Evolutionary conservation across 1,140 invertebrate species (phyloP), one percentile per base, ranked within the genome.

Genomic region (Cydia pomonella): DNA sequence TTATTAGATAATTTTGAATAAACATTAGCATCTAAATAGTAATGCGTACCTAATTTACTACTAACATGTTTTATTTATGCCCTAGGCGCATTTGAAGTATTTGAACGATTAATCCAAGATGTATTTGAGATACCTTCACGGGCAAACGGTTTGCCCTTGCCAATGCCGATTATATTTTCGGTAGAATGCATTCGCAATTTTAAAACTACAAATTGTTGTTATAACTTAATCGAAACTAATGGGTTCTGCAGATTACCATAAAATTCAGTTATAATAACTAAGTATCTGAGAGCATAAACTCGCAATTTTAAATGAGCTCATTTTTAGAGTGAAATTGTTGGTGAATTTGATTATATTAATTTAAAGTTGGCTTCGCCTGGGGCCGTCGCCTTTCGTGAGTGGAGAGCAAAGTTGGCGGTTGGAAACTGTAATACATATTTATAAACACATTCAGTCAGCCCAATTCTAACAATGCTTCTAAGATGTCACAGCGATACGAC

Each of bases 161-260:
- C 64, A 69, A 69, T 38, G 29, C 27, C 16, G 6, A 29, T 29
- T 18, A 29, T 69, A 69, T 33, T 69, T 69, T 41, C 29, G 27
- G 12, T 27, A n/a, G n/a, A 33, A 10, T 33, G 18, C 64, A 69
- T 33, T 29, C 29, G 16, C 33, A 33, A 38, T 33, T 18, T 69
- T 41, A 69, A 59, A 69, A 69, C n/a, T 69, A 12, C 25, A 33
- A 69, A 5, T 69, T 38, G 6, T 41, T 69, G 12, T 3, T 29
- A 33, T 6, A 41, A 38, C n/a, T 69, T n/a, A 29, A 69, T 69
- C 64, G 6, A 33, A 69, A 69, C 64, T 41, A 69, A 69, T 69
- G 64, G 27, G 41, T 33, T 69, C 64, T 29, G 27, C 4, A 69
- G 64, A 69, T 38, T 69, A 33, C 27, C 64, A 69, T 69, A n/a